Evolutionary conservation across 2,797 vertebrate genomes (phyloP).

Genomic region (Xiphorhynchus erythropygius): DNA sequence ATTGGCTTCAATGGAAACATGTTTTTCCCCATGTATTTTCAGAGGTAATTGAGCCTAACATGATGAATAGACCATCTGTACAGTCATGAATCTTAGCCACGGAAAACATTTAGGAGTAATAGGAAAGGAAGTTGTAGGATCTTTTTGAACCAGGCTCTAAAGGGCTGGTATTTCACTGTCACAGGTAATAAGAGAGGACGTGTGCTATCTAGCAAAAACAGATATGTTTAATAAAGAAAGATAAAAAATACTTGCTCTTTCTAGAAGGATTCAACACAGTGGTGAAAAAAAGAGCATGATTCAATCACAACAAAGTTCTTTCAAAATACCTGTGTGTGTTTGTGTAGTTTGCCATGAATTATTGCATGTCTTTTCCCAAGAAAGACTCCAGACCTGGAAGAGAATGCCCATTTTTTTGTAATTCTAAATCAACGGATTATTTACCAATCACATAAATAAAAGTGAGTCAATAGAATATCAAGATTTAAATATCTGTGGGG

Average conservation of each 20-base stretch:
- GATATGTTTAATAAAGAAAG: background rate
- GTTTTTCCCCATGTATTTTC: slow-evolving; percentile 14
- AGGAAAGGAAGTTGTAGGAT: slow-evolving; percentile 8
- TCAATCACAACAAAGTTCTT: background rate
- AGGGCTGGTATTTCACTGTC: slow-evolving; percentile 1
- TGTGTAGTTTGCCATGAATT: background rate
- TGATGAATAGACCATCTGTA: slow-evolving; percentile 61
- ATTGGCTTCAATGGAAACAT: slow-evolving; percentile 35
- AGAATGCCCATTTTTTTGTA: background rate
- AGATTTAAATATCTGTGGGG: rapidly evolving
- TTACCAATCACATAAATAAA: background rate
- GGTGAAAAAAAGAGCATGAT: background rate
- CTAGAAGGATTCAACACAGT: background rate
- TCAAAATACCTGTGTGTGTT: background rate
- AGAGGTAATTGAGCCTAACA: slow-evolving; percentile 36
- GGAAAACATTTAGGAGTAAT: slow-evolving; percentile 40
- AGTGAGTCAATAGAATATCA: background rate
- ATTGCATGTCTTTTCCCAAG: background rate
- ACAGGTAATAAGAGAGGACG: background rate
- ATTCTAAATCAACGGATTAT: background rate
- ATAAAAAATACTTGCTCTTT: background rate
- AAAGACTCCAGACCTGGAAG: background rate
- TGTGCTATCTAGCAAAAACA: background rate
- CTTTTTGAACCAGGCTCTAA: slow-evolving; percentile 1
- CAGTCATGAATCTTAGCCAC: slow-evolving; percentile 38